A percentile compares a stretch with the other conserved stretches of the same genome.
These are phyloP conservation scores for Camptogramma bilineatum DNA, from an alignment of 2,888 invertebrate genomes.

Conservation along the genomic window DNA sequence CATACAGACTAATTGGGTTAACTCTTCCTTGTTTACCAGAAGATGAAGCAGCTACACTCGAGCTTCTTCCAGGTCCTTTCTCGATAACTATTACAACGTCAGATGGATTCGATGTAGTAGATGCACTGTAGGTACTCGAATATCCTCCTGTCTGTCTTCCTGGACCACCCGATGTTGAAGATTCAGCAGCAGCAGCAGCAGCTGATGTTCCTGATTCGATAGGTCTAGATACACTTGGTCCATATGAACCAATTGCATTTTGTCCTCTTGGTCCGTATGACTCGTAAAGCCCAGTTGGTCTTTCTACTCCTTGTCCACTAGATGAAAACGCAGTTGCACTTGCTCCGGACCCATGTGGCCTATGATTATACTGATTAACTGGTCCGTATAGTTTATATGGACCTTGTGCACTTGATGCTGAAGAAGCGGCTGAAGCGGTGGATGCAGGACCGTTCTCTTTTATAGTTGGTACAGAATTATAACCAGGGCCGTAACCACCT, in stretches of 20 bases:
- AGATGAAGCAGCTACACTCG: no score
- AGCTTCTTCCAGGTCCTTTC: background rate
- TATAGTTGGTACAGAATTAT: no score
- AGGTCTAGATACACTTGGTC: background rate
- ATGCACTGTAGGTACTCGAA: background rate
- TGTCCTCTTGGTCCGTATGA: background rate
- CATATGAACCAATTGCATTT: background rate
- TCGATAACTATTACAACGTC: background rate
- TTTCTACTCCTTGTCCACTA: slow-evolving; percentile 9
- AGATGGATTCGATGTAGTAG: background rate
- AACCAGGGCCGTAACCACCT: background rate
- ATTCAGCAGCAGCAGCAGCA: slow-evolving; percentile 5
- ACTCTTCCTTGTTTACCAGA: no score
- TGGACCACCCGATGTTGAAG: background rate
- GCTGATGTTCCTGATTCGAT: background rate
- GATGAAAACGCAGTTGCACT: slow-evolving; percentile 27
- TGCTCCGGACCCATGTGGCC: background rate
- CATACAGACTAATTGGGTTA: background rate
- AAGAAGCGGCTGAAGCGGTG: slow-evolving; percentile 24
- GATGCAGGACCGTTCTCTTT: slow-evolving; percentile 4
- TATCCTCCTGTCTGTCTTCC: background rate
- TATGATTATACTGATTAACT: background rate
- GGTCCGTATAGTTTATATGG: background rate
- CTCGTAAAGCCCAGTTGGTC: no score
- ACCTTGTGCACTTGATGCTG: slow-evolving; percentile 5